These are phyloP conservation scores for Maconellicoccus hirsutus DNA, from an alignment of 1,140 invertebrate species.

Conservation along the genomic window DNA sequence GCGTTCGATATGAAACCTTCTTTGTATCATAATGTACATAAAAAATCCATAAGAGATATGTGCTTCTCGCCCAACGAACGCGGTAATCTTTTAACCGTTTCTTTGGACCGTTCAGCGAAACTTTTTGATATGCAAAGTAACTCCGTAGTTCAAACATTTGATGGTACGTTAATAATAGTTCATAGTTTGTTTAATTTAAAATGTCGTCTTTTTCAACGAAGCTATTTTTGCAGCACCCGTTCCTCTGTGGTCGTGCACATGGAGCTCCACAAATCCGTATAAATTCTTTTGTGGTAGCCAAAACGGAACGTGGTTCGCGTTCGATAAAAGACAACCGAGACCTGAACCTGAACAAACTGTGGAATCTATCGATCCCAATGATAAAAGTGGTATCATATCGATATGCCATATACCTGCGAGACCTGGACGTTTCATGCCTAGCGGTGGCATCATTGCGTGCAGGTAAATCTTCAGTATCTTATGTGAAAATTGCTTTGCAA, in stretches of 20 bases:
- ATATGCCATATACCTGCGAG: constrained; percentile 23
- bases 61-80: constrained; percentile 51
- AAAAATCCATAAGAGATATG: constrained; percentile 59
- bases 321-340: background rate
- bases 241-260: background rate
- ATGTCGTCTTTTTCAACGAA: background rate
- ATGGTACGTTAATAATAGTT: constrained; percentile 35
- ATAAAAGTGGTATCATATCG: constrained; percentile 5
- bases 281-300: constrained; percentile 1
- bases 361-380: background rate
- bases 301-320: background rate
- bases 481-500: background rate
- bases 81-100: constrained; percentile 59
- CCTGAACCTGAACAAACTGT: background rate
- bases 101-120: constrained; percentile 62
- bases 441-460: constrained; percentile 38
- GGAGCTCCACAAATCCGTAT: background rate
- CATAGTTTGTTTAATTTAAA: background rate
- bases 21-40: constrained; percentile 40
- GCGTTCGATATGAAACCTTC: constrained; percentile 41
- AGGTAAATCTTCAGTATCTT: background rate
- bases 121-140: constrained; percentile 49
- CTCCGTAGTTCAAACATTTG: constrained; percentile 38
- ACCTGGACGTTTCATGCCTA: constrained; percentile 30
- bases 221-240: background rate